These are phyloP conservation scores for Scortum barcoo DNA, from an alignment of 2,113 vertebrate genomes.

Conservation along the genomic window DNA sequence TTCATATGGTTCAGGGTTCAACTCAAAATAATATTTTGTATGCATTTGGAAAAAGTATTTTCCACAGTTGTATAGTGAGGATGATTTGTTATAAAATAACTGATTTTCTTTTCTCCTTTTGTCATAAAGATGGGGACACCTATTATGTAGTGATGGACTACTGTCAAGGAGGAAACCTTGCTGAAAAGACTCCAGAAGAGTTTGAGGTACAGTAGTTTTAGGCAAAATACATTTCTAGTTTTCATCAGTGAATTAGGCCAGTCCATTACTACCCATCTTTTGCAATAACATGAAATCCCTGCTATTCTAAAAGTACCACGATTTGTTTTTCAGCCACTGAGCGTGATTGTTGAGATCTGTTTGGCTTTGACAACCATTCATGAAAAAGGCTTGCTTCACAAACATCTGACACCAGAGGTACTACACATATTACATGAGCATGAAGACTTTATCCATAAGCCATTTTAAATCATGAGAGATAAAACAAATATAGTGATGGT, in stretches of 20 bases:
- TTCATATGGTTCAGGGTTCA: no score
- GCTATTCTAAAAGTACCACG: background rate
- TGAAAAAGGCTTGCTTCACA: slow-evolving; percentile 19
- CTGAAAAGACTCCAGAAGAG: background rate
- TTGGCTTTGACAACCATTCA: slow-evolving; percentile 31
- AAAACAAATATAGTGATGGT: background rate
- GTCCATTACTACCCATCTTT: no score
- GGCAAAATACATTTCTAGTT: background rate
- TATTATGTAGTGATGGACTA: slow-evolving; percentile 18
- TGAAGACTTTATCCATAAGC: background rate
- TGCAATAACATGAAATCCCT: background rate
- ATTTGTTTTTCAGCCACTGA: slow-evolving; percentile 18
- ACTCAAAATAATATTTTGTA: no score
- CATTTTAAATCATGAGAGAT: background rate
- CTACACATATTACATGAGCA: background rate
- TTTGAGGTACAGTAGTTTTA: background rate
- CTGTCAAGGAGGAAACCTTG: slow-evolving; percentile 13
- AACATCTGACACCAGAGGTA: slow-evolving; percentile 29
- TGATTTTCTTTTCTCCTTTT: background rate
- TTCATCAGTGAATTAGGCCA: background rate
- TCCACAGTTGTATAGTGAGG: no score
- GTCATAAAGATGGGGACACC: background rate
- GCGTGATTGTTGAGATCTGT: slow-evolving; percentile 25
- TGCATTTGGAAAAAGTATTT: no score
- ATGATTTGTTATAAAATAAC: background rate